Base-by-base conservation (phyloP, 2,888 invertebrate species). In the Mayetiola destructor region DNA sequence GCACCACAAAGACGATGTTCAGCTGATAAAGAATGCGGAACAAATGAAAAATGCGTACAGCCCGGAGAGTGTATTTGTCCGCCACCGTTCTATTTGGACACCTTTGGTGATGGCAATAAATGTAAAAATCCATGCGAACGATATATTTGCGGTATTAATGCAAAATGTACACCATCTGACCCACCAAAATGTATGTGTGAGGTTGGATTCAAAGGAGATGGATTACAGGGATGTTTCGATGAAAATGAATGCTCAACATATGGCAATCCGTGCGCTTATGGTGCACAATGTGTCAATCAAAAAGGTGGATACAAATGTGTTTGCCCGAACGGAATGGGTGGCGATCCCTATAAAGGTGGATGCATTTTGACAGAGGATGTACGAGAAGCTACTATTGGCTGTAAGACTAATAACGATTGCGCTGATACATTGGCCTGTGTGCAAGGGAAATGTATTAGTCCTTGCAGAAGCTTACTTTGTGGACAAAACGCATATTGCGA, bases 41-140 rank as follows among this genome's bases (percentile, higher is more conserved):
- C 83, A 0, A 92, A 93, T 67, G 91, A 93, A 71, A 87, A 88
- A 70, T 93, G 93, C 68, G 83, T 91, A 27, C 88, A 92, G 69
- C 91, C 91, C 1, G 92, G 92, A 1, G 85, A 89, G 71, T 93
- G 93, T 66, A 80, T 91, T 18, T 93, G 93, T 67, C 88, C 89
- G 29, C 90, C 91, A 18, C 93, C 93, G 1, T 93, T 84, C 73
- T 91, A 88, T 69, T 79, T 85, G 30, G 92, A 93, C 67, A 80
- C 84, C 10, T n/a, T n/a, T n/a, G 76, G 79, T 20, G 88, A 91
- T 66, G 83, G 82, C 35, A 88, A 88, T 68, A 84, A 85, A 68
- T 93, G 93, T 68, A 91, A 91, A 73, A 92, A 87, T 75, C 92
- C 92, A 8, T 93, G 92, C 68, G 90, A 93, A 70, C 78, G 91